Conservation (phyloP, 2,113 vertebrate genomes). For the Craseonycteris thonglongyai region DNA sequence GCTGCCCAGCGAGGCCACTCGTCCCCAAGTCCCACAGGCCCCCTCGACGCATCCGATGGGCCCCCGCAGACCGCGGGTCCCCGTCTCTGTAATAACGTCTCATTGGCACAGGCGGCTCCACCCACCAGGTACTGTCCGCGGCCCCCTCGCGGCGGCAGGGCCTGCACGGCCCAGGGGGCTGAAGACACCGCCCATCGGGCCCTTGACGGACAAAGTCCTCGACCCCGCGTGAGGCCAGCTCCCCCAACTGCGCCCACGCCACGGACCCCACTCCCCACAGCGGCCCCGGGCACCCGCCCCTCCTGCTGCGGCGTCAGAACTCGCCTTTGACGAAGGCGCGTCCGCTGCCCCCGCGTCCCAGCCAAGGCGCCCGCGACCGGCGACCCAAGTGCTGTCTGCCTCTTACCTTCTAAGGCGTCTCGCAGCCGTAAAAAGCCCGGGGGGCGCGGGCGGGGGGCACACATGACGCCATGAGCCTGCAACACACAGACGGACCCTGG, state of each 20-base stretch:
- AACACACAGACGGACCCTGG: constrained; percentile 25
- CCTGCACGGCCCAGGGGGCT: background rate
- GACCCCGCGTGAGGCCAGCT: background rate
- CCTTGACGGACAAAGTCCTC: background rate
- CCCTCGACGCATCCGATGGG: background rate
- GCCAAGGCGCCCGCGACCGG: too few species aligned
- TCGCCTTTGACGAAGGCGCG: too few species aligned
- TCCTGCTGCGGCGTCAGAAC: too few species aligned
- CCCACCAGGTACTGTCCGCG: too few species aligned
- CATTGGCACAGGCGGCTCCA: background rate
- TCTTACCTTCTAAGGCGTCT: constrained; percentile 60
- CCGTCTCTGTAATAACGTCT: background rate
- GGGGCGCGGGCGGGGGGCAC: constrained; percentile 40
- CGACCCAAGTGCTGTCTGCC: background rate
- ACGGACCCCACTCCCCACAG: background rate
- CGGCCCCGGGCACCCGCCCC: too few species aligned
- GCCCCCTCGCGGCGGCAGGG: too few species aligned
- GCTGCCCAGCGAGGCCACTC: background rate
- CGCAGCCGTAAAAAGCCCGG: constrained; percentile 67
- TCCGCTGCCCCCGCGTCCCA: too few species aligned
- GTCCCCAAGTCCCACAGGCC: too few species aligned
- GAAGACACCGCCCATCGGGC: background rate
- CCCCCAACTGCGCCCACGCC: background rate
- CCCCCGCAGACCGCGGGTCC: too few species aligned
- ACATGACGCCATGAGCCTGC: constrained; percentile 44